These are phyloP conservation scores for Wiebesia pumilae DNA, from an alignment of 1,140 invertebrate genomes.

Conservation along the genomic window DNA sequence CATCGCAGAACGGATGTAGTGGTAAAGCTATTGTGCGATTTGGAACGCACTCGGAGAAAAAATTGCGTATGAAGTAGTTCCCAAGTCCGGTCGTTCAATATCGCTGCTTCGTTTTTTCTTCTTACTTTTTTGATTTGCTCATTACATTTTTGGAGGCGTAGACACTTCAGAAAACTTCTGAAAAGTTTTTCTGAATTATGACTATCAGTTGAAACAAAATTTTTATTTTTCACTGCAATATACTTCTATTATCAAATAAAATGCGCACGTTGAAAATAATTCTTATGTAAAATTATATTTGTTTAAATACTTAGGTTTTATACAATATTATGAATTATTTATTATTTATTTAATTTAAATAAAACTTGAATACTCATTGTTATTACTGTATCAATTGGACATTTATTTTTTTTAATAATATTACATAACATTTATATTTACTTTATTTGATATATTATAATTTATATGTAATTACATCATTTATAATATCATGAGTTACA, in stretches of 20 bases:
- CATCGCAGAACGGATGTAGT: neutral
- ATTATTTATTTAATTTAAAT: too few relatives aligned
- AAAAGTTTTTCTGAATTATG: neutral
- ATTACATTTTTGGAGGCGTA: neutral
- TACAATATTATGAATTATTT: neutral
- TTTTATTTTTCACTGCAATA: neutral
- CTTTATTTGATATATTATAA: too few relatives aligned
- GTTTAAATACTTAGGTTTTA: neutral
- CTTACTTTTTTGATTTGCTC: neutral
- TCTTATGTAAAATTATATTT: neutral
- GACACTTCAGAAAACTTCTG: neutral
- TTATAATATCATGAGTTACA: too few relatives aligned
- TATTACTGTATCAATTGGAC: too few relatives aligned
- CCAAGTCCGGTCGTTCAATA: neutral
- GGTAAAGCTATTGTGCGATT: neutral
- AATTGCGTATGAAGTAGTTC: conserved; percentile 18
- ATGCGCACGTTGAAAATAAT: too few relatives aligned
- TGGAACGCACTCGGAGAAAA: neutral
- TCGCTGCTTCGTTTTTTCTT: neutral
- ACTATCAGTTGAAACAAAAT: neutral
- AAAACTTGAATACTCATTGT: too few relatives aligned
- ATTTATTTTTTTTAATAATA: too few relatives aligned
- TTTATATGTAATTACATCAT: too few relatives aligned
- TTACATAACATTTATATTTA: too few relatives aligned
- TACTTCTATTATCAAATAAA: too few relatives aligned